Evolutionary conservation across 2,113 vertebrate genomes (phyloP).

Genomic region (Cololabis saira): DNA sequence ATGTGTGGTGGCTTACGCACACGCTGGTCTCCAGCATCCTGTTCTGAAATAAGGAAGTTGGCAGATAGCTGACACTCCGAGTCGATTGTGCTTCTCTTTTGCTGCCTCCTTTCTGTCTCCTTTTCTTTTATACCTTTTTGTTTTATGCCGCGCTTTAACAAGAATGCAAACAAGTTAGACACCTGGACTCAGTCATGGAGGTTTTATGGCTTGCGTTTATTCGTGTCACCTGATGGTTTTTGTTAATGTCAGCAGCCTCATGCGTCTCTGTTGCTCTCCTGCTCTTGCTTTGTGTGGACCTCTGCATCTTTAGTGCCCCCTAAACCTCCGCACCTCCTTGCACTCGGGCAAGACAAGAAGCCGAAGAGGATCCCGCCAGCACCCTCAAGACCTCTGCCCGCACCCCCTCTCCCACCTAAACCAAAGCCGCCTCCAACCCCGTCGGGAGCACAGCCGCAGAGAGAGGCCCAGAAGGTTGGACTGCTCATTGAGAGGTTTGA

Average conservation of each 20-base stretch:
- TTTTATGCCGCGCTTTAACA: not conserved
- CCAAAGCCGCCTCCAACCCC: slow-evolving; percentile 73
- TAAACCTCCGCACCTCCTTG: slow-evolving; percentile 87
- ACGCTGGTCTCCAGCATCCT: slow-evolving; percentile 81
- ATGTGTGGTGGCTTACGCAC: slow-evolving; percentile 47
- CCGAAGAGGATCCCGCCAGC: slow-evolving; percentile 83
- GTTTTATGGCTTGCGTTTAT: slow-evolving; percentile 54
- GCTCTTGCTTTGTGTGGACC: slow-evolving; percentile 28
- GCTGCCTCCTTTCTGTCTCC: slow-evolving; percentile 1
- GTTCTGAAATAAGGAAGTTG: slow-evolving; percentile 87
- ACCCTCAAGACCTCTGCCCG: slow-evolving; percentile 82
- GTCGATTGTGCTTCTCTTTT: slow-evolving; percentile 17
- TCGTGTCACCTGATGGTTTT: slow-evolving; percentile 37
- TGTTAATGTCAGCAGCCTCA: slow-evolving; percentile 32
- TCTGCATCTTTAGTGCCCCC: slow-evolving; percentile 83
- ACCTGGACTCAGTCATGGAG: slow-evolving; percentile 60
- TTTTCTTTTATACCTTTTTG: slow-evolving; percentile 20
- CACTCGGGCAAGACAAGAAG: slow-evolving; percentile 82
- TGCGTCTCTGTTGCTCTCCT: slow-evolving; percentile 52
- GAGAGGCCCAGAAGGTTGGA: slow-evolving; percentile 79
- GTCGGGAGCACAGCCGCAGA: slow-evolving; percentile 62
- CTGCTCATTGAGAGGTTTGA: slow-evolving; percentile 87
- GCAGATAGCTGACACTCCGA: slow-evolving; percentile 1
- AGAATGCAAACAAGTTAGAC: slow-evolving; percentile 1
- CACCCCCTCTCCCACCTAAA: slow-evolving; percentile 78